Evolutionary conservation across 2,113 vertebrate species (phyloP).

Genomic region (Microcebus ravelobensis): DNA sequence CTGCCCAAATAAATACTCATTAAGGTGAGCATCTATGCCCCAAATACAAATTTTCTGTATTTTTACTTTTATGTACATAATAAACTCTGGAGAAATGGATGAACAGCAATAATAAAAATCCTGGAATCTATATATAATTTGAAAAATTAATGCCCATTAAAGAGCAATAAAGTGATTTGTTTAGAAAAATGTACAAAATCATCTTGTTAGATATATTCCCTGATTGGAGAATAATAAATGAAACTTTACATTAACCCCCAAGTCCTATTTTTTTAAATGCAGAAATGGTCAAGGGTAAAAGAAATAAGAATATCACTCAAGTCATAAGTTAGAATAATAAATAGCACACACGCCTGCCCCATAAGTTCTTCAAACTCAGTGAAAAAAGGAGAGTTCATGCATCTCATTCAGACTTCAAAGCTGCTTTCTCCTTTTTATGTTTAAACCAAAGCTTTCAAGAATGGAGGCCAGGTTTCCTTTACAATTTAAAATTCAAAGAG

Average conservation of each 20-base stretch:
- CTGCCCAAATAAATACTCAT: constrained; percentile 74
- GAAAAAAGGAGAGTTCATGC: constrained; percentile 79
- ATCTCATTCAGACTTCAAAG: constrained; percentile 90
- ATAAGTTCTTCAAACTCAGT: constrained; percentile 64
- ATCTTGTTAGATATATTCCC: background rate
- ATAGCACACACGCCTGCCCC: constrained; percentile 59
- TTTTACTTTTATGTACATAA: constrained; percentile 50
- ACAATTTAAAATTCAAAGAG: constrained; percentile 87
- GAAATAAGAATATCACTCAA: constrained; percentile 68
- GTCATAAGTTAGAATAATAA: constrained; percentile 80
- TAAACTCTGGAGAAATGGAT: constrained; percentile 67
- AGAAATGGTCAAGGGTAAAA: constrained; percentile 76
- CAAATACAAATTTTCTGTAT: constrained; percentile 73
- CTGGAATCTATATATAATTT: constrained; percentile 27
- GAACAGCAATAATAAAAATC: background rate
- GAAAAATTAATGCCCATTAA: constrained; percentile 55
- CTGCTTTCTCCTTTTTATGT: constrained; percentile 81
- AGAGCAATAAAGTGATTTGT: constrained; percentile 54
- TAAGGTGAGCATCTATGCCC: constrained; percentile 71
- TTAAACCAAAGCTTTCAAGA: constrained; percentile 83
- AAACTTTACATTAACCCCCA: constrained; percentile 51
- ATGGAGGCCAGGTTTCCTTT: constrained; percentile 87
- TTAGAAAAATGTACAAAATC: constrained; percentile 53
- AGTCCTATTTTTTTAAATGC: constrained; percentile 6
- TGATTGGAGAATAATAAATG: constrained; percentile 22